Evolutionary conservation across 37 sponge, comb jelly and placozoan species (phyloP), one percentile per base, ranked within the genome.

Genomic region (Beroe forskalii): DNA sequence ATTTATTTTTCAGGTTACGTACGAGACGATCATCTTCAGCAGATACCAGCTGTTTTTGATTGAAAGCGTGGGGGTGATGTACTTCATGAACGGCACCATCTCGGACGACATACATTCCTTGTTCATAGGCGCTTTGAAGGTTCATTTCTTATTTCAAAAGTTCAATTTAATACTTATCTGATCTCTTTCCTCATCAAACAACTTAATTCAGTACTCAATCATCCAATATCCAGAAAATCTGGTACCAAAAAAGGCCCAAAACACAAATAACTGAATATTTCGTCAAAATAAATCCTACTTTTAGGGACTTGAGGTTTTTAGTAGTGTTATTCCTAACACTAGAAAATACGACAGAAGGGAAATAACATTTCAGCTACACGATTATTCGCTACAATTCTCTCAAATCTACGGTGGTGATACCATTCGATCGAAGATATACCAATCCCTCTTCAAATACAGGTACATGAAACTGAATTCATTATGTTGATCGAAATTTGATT

Each of bases 1-100:
- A n/a, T n/a, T n/a, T n/a, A n/a, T 17, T 48, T 12, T 12, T 48
- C 55, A 80, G 86, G 86, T 80, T n/a, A 80, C 86, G 27, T 80
- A 80, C 86, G 86, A 80, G 55, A 80, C 86, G 55, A 80, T 80
- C 86, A 80, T 80, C 86, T 80, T 80, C 27, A 80, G 86, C 20
- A 41, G 86, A 30, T 80, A 80, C 86, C 86, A 80, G 55, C 86
- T 80, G 22, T 80, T 80, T 23, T 24, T 80, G 25, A 80, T 80
- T 24, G 86, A 80, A 48, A 80, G 86, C 20, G 86, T 80, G 86
- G 86, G 86, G 4, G 86, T 80, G 30, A 80, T 80, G 86, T 80
- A 80, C 86, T 80, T 80, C 31, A 80, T 80, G 86, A 80, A 80
- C 28, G 86, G 86, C 12, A 80, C 86, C 86, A 80, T 80, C 86